A percentile compares a stretch with the other conserved stretches of the same genome.
phyloP scores from a whole-genome alignment of 2,888 invertebrate species.

The Hololepta plana region DNA sequence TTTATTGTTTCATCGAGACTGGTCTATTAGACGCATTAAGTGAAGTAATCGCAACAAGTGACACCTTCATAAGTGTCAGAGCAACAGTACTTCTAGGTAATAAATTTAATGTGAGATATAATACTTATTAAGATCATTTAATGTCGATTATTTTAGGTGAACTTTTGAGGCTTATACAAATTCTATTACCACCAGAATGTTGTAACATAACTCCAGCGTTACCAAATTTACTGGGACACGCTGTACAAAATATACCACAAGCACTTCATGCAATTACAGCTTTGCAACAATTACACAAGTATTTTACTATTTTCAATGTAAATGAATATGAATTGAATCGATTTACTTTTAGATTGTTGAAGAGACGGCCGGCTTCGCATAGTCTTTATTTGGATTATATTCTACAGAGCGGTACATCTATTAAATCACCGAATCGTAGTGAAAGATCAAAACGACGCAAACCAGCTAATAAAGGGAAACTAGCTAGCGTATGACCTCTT shows the following conservation, averaged over 20 bases:
- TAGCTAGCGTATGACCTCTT: neutral
- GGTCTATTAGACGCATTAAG: constrained; percentile 78
- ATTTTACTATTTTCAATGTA: constrained; percentile 10
- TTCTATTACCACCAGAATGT: constrained; percentile 72
- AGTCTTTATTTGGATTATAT: constrained; percentile 72
- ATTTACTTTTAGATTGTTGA: constrained; percentile 36
- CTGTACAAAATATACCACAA: constrained; percentile 58
- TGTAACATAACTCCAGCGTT: constrained; percentile 69
- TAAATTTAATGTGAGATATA: constrained; percentile 1
- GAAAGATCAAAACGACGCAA: too few relatives aligned
- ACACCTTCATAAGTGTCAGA: constrained; percentile 77
- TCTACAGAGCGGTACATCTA: constrained; percentile 32
- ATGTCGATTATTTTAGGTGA: constrained; percentile 37
- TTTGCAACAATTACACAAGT: constrained; percentile 54
- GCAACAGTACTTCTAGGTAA: constrained; percentile 74
- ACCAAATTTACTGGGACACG: constrained; percentile 64
- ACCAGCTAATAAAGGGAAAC: too few relatives aligned
- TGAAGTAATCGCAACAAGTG: constrained; percentile 79
- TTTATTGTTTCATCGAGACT: constrained; percentile 74
- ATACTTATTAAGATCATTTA: constrained; percentile 5
- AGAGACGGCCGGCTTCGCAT: constrained; percentile 61
- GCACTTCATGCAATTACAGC: constrained; percentile 72
- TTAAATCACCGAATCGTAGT: too few relatives aligned
- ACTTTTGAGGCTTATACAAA: constrained; percentile 70
- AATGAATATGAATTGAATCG: constrained; percentile 3